Base-by-base conservation (phyloP, 2,888 invertebrate species). In the Disparrhopalites patrizii region DNA sequence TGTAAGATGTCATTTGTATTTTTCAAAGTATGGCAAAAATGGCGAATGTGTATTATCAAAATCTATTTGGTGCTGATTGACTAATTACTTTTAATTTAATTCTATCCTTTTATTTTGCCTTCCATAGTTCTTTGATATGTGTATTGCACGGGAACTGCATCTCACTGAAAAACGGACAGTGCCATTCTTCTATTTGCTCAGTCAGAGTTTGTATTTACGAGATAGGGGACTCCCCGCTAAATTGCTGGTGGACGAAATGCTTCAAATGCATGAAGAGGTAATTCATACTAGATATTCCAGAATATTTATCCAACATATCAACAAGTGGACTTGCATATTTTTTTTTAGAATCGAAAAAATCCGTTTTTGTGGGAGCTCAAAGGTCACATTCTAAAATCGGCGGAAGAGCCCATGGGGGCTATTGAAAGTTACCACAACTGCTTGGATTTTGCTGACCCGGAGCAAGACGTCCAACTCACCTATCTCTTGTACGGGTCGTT, bases 391-490 rank as follows among this genome's bases (percentile, higher is more conserved):
- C 62, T 62, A 20, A 67, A 69, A 38, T 40, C 58, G 18, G 30
- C 69, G 7, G 62, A 62, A 8, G 55, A 69, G 18, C 38, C 23
- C 4, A 47, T n/a, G 2, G 65, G 62, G 15, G 69, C 73, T 3
- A 54, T 68, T 8, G 47, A 52, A 27, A 64, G 68, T 30, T 75
- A 71, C 33, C 66, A 73, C 38, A 65, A 62, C 27, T 65, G 68
- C 8, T 31, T 75, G 31, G 58, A 56, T 25, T 33, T 68, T 15
- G 71, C 71, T 13, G 62, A 68, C n/a, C 55, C 60, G 5, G 69
- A 66, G n/a, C 68, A 71, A 33, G 68, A 71, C 62, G 62, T 69
- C 10, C 73, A 72, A n/a, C 54, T 75, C 15, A 65, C 72, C 8
- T 73, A 72, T 23, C 68, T 74, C 25, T 62, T 70, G 7, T 74